These are phyloP conservation scores for Bombus ignitus DNA, from an alignment of 1,140 invertebrate genomes.

Conservation along the genomic window DNA sequence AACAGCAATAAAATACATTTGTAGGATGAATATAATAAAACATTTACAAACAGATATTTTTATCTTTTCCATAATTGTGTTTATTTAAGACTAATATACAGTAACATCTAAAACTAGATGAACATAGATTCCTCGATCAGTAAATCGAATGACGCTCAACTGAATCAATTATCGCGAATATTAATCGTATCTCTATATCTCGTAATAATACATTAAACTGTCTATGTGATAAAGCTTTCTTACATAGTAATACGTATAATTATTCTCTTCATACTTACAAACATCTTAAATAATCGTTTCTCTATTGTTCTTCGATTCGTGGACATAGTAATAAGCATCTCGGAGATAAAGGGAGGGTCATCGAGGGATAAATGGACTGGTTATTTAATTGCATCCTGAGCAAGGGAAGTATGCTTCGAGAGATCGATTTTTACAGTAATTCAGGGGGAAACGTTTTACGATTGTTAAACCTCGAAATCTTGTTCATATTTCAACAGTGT, in stretches of 20 bases:
- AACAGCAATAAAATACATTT: neutral
- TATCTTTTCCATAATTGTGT: conserved; percentile 56
- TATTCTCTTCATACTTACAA: conserved; percentile 39
- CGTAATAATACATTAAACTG: conserved; percentile 54
- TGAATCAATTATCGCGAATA: conserved; percentile 58
- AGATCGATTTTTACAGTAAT: conserved; percentile 15
- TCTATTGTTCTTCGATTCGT: conserved; percentile 55
- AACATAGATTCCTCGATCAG: conserved; percentile 57
- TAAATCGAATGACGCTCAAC: conserved; percentile 54
- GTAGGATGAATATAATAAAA: neutral
- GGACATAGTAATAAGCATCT: conserved; percentile 40
- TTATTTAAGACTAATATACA: conserved; percentile 68
- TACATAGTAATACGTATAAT: conserved; percentile 71
- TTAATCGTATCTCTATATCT: conserved; percentile 51
- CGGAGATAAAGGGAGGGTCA: conserved; percentile 17
- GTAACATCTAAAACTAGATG: conserved; percentile 59
- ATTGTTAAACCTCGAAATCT: neutral
- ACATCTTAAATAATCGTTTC: conserved; percentile 40
- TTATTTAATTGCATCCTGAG: conserved; percentile 23
- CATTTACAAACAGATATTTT: neutral
- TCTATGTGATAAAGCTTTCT: conserved; percentile 82
- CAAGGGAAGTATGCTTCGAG: conserved; percentile 31
- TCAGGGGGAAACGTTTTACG: conserved; percentile 36
- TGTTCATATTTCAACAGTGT: neutral
- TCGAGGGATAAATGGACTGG: neutral